phyloP scores from a whole-genome alignment of 2,113 vertebrate genomes.

The Oncorhynchus masou region DNA sequence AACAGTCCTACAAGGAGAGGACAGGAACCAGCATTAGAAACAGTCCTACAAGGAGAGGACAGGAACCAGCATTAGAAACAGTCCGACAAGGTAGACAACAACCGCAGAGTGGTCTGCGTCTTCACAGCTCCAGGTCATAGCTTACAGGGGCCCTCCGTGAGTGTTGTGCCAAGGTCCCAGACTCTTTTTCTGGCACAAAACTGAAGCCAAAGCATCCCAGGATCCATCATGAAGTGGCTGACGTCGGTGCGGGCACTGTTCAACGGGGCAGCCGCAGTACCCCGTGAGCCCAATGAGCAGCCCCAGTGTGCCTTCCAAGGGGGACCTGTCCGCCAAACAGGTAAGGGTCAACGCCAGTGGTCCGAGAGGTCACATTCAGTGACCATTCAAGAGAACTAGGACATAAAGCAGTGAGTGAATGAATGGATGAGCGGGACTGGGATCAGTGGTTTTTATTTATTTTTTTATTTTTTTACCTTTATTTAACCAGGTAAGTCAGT shows the following conservation, averaged over 20 bases:
- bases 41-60: no score
- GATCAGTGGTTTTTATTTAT: no score
- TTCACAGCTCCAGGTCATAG: neutral
- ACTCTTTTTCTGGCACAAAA: slow-evolving; percentile 12
- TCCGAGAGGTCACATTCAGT: neutral
- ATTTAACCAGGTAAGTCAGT: no score
- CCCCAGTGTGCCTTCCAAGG: slow-evolving; percentile 52
- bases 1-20: no score
- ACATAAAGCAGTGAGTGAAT: no score
- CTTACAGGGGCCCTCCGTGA: neutral
- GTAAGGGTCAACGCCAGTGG: slow-evolving; percentile 35
- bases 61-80: no score
- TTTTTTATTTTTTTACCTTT: no score
- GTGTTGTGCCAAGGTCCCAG: neutral
- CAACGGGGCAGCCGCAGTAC: slow-evolving; percentile 54
- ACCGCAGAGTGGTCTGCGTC: neutral
- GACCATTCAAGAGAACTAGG: no score
- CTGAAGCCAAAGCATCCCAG: neutral
- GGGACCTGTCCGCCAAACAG: slow-evolving; percentile 61
- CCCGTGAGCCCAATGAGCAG: slow-evolving; percentile 63
- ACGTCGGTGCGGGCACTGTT: slow-evolving; percentile 51
- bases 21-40: no score
- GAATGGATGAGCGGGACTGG: no score
- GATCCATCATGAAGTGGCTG: slow-evolving; percentile 68
- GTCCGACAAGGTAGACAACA: neutral